Conservation (phyloP, 2,888 invertebrate genomes). For the Cabera pusaria region DNA sequence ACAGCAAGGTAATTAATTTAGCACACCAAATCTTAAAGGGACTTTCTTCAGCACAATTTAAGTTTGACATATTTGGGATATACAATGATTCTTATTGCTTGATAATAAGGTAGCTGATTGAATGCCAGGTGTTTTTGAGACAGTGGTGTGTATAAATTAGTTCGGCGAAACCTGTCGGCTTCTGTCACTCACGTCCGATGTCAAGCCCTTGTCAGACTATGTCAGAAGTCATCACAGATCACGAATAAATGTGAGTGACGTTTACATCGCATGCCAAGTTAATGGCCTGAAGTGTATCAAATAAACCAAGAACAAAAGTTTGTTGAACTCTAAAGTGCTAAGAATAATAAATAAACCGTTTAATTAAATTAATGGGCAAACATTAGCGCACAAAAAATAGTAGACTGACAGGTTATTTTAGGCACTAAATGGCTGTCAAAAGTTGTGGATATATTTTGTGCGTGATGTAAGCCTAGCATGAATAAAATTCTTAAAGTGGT, state of each 20-base stretch:
- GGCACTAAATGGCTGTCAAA: too few relatives aligned
- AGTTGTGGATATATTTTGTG: too few relatives aligned
- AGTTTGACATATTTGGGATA: not conserved
- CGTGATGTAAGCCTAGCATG: too few relatives aligned
- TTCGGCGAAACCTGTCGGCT: conserved; percentile 38
- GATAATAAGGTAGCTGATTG: conserved; percentile 22
- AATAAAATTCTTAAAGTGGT: too few relatives aligned
- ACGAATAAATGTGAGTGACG: conserved; percentile 25
- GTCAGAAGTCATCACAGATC: conserved; percentile 37
- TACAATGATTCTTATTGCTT: conserved; percentile 21
- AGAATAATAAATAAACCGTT: conserved; percentile 2
- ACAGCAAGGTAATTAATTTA: conserved; percentile 37
- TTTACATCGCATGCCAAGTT: conserved; percentile 24
- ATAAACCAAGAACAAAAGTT: conserved; percentile 2
- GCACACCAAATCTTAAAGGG: conserved; percentile 32
- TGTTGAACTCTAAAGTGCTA: not conserved
- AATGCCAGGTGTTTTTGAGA: conserved; percentile 16
- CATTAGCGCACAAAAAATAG: conserved; percentile 2
- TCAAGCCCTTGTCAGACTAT: conserved; percentile 38
- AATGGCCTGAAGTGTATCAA: conserved; percentile 4
- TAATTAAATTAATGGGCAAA: conserved; percentile 1
- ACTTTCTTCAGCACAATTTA: conserved; percentile 30
- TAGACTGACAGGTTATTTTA: not conserved
- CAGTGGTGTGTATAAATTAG: conserved; percentile 32
- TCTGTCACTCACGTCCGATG: conserved; percentile 37